Evolutionary conservation across 2,797 vertebrate species (phyloP).

Genomic region (Platyrinchus mystaceus): DNA sequence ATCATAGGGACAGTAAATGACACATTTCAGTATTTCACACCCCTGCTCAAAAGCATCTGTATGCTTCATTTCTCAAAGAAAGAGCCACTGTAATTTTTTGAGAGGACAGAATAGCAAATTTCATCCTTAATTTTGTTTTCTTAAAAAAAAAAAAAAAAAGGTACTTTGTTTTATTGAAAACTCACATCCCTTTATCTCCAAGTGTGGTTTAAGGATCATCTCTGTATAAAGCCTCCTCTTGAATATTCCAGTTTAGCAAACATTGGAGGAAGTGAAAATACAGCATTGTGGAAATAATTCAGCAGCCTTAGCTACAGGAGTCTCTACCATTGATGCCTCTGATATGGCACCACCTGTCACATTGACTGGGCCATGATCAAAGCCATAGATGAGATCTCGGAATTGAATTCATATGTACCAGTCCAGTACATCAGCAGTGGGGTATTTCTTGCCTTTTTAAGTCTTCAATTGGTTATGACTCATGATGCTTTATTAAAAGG

Average conservation of each 20-base stretch:
- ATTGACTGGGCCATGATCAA: not conserved
- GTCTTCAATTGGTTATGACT: not conserved
- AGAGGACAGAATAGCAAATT: not conserved
- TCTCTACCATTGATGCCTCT: not conserved
- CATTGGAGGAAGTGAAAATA: not conserved
- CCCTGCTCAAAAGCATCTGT: not conserved
- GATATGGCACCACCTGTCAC: rapidly evolving
- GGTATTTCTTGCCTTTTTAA: not conserved
- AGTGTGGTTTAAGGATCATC: not conserved
- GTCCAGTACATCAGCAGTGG: not conserved
- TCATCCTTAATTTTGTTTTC: not conserved
- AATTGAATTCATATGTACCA: not conserved
- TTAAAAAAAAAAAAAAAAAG: not conserved
- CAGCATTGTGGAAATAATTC: not conserved
- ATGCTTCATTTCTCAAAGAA: not conserved
- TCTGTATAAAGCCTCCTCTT: not conserved
- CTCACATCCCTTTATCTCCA: not conserved
- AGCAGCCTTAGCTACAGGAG: not conserved
- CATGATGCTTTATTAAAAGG: not conserved
- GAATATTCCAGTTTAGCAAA: not conserved
- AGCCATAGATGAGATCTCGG: not conserved
- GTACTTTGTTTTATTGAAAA: not conserved
- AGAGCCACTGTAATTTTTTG: not conserved
- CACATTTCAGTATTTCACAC: not conserved
- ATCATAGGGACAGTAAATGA: not conserved